Base-by-base conservation (phyloP, 2,113 vertebrate species). In the Crotophaga sulcirostris region DNA sequence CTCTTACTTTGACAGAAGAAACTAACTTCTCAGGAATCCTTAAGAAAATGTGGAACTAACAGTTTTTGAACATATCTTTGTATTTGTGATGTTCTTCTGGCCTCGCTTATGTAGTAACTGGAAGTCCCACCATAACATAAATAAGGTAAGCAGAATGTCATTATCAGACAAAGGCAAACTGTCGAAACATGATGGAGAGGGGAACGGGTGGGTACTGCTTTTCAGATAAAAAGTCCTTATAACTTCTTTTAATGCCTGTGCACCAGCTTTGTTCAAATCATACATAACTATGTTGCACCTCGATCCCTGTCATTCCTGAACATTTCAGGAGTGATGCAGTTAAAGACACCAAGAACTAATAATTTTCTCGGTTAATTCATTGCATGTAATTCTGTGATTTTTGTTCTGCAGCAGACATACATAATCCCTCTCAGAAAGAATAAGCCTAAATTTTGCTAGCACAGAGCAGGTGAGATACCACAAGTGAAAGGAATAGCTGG, bases 1-100 rank as follows among this genome's bases (percentile, higher is more conserved):
- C 56, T 87, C 4, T 74, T 89, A 74, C 81, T 94, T 33, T 28
- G 40, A 77, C 36, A 85, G 24, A 26, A 83, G 62, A 64, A 87
- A 44, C 42, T 66, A 58, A 23, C 36, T 90, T 95, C 91, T 95
- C 87, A 92, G 92, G 93, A 88, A 10, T 85, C 87, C 68, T 60
- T 54, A 72, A 60, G 17, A 90, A 19, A 63, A 92, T 69, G 58
- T 70, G 42, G n/a, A 96, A 76, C 59, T 80, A 94, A 36, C 10
- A 73, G 45, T 25, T 97, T 82, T 88, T 76, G 47, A 77, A 93
- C 93, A 84, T 82, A 7, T 26, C 34, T 84, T 89, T 91, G 26
- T 78, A 74, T 47, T 84, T 82, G 34, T 83, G 38, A 42, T 55
- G 33, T 42, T 31, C 54, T 84, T 84, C 45, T 94, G 45, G 63